Base-by-base conservation (phyloP, 2,113 vertebrate species). In the Brachypteracias leptosomus region DNA sequence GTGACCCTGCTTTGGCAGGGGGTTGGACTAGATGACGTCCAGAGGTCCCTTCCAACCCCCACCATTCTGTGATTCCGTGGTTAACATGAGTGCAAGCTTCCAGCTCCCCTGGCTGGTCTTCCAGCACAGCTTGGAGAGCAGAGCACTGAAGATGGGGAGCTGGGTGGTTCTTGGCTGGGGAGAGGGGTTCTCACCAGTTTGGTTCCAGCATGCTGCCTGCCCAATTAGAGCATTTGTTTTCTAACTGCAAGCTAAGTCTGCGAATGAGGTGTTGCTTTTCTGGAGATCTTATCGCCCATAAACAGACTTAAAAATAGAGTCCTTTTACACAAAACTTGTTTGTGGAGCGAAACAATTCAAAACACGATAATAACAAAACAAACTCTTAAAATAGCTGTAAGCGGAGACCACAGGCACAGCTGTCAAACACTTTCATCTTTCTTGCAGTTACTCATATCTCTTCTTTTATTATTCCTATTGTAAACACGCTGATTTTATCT, bases 361-460 rank as follows among this genome's bases (percentile, higher is more conserved):
- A 96, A 87, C 93, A 89, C 8, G 57, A 73, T 86, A 89, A 94
- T 78, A 96, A 70, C 90, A 92, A 94, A 97, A 89, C 83, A 94
- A 90, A 94, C 90, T 61, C 94, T 79, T 89, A 94, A 96, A 97
- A 96, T 94, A 96, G 94, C 93, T 85, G 46, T 0, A 49, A 92
- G 77, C 90, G 3, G 66, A 95, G 95, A 94, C 87, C 96, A 95
- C 91, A 96, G 92, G 12, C 49, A 44, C 73, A 76, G 86, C 93
- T 96, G 96, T 92, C 96, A 96, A 92, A 51, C 57, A 82, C 93
- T 97, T 94, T 92, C 95, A 96, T 97, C 95, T 96, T 96, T 94
- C 93, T 95, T 95, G 54, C 79, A 82, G 86, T 82, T 91, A 87
- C 66, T 94, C 93, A 82, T 95, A 95, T 96, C 92, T 95, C 88